These are phyloP conservation scores for Apolygus lucorum DNA, from an alignment of 1,140 invertebrate genomes.

Conservation along the genomic window DNA sequence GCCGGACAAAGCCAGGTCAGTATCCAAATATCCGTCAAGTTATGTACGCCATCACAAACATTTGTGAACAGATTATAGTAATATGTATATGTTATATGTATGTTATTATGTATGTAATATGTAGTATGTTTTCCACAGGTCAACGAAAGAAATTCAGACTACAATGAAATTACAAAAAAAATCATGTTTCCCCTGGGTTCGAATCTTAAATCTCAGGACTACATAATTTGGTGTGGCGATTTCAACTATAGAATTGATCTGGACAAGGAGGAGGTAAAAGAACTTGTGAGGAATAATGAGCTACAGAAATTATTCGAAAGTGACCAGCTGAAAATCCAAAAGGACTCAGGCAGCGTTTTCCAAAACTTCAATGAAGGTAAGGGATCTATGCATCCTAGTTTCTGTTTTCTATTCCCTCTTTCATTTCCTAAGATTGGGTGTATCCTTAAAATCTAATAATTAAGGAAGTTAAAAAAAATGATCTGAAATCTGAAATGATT, in stretches of 20 bases:
- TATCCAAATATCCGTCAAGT: background rate
- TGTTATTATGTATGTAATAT: no score
- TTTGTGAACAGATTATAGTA: no score
- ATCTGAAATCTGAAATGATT: no score
- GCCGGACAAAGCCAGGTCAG: slow-evolving; percentile 25
- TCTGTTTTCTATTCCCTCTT: no score
- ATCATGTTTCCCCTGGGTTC: slow-evolving; percentile 39
- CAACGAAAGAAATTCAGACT: slow-evolving; percentile 92
- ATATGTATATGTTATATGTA: no score
- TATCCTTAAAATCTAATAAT: no score
- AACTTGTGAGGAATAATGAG: slow-evolving; percentile 68
- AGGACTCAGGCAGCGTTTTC: slow-evolving; percentile 79
- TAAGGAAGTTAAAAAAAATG: no score
- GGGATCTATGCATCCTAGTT: no score
- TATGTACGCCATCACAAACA: no score
- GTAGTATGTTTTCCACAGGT: slow-evolving; percentile 26
- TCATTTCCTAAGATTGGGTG: no score
- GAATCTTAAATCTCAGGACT: slow-evolving; percentile 89
- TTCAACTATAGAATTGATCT: slow-evolving; percentile 98
- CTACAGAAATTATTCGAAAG: slow-evolving; percentile 65
- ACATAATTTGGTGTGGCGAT: slow-evolving; percentile 99
- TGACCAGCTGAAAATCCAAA: slow-evolving; percentile 83
- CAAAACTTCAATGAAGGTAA: slow-evolving; percentile 86
- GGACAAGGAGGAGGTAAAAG: slow-evolving; percentile 88
- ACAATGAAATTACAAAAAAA: slow-evolving; percentile 86